phyloP scores from a whole-genome alignment of 2,113 vertebrate genomes.

The Ochotona princeps region DNA sequence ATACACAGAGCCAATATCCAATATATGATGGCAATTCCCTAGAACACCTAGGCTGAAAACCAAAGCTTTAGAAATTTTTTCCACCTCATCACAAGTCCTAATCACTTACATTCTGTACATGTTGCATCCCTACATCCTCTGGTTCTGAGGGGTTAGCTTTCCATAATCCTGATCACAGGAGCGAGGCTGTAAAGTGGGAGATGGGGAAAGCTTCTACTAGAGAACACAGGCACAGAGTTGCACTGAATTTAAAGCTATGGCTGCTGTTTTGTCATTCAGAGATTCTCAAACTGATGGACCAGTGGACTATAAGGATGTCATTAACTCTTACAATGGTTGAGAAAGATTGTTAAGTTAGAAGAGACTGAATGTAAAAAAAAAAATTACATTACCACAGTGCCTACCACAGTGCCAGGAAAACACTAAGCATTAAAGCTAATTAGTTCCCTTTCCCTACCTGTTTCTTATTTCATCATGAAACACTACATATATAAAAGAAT shows the following conservation, averaged over 20 bases:
- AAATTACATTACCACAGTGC: not conserved
- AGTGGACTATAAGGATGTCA: not conserved
- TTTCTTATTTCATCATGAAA: slow-evolving; percentile 3
- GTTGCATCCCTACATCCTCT: not conserved
- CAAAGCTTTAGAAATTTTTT: not conserved
- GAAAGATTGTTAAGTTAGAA: slow-evolving; percentile 21
- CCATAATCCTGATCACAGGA: not conserved
- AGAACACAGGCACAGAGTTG: not conserved
- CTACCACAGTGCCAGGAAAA: not conserved
- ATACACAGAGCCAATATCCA: not conserved
- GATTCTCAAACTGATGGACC: not conserved
- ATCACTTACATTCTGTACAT: not conserved
- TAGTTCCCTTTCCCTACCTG: not conserved
- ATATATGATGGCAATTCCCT: not conserved
- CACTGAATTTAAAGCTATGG: slow-evolving; percentile 16
- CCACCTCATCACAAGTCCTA: not conserved
- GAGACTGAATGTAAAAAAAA: slow-evolving; percentile 6
- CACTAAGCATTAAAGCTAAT: slow-evolving; percentile 19
- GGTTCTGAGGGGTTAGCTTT: not conserved
- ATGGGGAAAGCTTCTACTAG: not conserved
- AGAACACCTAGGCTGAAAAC: not conserved
- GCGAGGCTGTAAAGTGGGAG: not conserved
- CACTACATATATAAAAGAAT: not conserved
- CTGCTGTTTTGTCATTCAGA: not conserved
- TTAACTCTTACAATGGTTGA: slow-evolving; percentile 26